Evolutionary conservation across 2,888 invertebrate species (phyloP).

Genomic region (Rhyacophila evoluta): DNA sequence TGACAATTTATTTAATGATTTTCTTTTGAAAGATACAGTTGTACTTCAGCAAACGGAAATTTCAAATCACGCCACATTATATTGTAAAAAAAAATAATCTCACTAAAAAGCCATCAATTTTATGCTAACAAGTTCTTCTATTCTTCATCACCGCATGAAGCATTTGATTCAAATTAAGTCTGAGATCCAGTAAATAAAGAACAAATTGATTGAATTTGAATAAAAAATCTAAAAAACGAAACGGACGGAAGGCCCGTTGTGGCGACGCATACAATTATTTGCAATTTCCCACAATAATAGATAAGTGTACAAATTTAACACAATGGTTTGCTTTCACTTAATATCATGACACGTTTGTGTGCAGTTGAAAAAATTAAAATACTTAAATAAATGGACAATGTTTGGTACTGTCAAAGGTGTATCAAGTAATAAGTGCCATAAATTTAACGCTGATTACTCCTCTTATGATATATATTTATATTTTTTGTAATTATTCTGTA

Average conservation of each 20-base stretch:
- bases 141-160: not conserved
- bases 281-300: conserved; percentile 9
- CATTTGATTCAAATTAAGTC: not conserved
- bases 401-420: not conserved
- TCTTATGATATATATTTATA: too few relatives aligned
- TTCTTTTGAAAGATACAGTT: too few relatives aligned
- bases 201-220: not conserved
- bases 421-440: not conserved
- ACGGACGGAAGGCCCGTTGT: not conserved
- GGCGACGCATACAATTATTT: conserved; percentile 6
- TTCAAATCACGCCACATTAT: not conserved
- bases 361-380: conserved; percentile 15
- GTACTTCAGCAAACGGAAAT: too few relatives aligned
- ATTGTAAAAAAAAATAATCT: not conserved
- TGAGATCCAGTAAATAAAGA: not conserved
- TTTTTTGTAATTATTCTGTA: too few relatives aligned
- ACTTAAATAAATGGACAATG: conserved; percentile 13
- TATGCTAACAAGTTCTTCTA: not conserved
- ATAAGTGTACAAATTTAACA: not conserved
- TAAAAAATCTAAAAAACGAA: not conserved
- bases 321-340: conserved; percentile 17
- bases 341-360: conserved; percentile 12
- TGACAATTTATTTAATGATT: too few relatives aligned
- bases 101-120: not conserved
- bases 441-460: too few relatives aligned